Percentiles rank a stretch among this genome's conserved stretches.
phyloP scores from a whole-genome alignment of 2,888 invertebrate genomes.

The Pseudococcus longispinus region DNA sequence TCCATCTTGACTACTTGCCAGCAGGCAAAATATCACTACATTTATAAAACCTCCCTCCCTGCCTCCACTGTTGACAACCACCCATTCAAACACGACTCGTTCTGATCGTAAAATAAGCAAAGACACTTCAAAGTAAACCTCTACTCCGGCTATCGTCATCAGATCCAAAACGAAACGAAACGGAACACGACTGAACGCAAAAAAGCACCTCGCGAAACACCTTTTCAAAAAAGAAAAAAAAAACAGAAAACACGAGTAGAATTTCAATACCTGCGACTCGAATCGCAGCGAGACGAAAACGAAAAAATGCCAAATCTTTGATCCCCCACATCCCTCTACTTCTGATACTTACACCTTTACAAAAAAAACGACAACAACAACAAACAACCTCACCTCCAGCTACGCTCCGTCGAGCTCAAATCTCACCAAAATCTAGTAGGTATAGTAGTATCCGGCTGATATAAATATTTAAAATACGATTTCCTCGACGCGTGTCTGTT shows the following conservation, averaged over 20 bases:
- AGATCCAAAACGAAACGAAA: background rate
- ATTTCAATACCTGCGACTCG: conserved; percentile 15
- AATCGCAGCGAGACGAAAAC: background rate
- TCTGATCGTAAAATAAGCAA: background rate
- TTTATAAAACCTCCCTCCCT: background rate
- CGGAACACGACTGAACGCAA: background rate
- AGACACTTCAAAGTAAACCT: background rate
- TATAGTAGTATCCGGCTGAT: background rate
- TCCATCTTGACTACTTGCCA: background rate
- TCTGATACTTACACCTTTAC: background rate
- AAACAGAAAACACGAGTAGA: background rate
- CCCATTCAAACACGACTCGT: too few relatives aligned
- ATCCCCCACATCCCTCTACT: background rate
- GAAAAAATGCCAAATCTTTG: background rate
- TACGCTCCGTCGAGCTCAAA: background rate
- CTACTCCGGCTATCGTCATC: background rate
- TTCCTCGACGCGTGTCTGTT: conserved; percentile 25
- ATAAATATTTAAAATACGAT: conserved; percentile 34
- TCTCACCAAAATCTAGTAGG: background rate
- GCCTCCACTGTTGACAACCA: background rate
- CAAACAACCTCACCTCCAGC: background rate
- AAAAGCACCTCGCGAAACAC: background rate
- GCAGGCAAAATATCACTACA: background rate
- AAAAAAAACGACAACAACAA: background rate
- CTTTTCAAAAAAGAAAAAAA: too few relatives aligned